Percentiles rank a stretch among this genome's conserved stretches.
These are phyloP conservation scores for Alentia gelatinosa DNA, from an alignment of 2,888 invertebrate species.

Conservation along the genomic window DNA sequence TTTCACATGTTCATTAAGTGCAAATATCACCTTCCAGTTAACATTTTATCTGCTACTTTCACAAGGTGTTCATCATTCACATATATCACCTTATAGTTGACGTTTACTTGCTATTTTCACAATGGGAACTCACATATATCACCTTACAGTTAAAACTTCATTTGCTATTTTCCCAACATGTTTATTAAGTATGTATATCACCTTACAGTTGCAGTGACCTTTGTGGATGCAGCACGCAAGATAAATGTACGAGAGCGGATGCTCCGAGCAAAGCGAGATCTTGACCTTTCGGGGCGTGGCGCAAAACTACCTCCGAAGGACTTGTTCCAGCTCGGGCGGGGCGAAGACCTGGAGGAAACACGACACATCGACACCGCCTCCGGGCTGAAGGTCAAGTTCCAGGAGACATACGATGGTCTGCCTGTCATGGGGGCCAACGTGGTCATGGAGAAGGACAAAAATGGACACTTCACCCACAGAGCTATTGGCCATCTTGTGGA, in stretches of 20 bases:
- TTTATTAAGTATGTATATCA: neutral
- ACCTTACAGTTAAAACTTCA: too few relatives aligned
- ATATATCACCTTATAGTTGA: too few relatives aligned
- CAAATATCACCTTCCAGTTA: too few relatives aligned
- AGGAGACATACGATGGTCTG: slow-evolving; percentile 65
- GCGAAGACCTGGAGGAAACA: neutral
- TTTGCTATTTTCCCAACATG: too few relatives aligned
- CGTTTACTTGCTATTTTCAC: too few relatives aligned
- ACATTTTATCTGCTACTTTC: too few relatives aligned
- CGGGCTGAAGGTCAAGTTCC: slow-evolving; percentile 63
- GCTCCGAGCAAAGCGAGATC: neutral
- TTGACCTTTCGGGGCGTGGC: neutral
- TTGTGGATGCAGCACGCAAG: slow-evolving; percentile 1
- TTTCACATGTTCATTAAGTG: too few relatives aligned
- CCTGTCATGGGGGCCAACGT: slow-evolving; percentile 66
- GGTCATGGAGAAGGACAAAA: slow-evolving; percentile 62
- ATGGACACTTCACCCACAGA: slow-evolving; percentile 62
- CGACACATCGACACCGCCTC: slow-evolving; percentile 60
- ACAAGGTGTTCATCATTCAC: too few relatives aligned
- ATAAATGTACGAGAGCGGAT: slow-evolving; percentile 9
- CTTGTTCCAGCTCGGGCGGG: neutral
- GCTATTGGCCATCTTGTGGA: slow-evolving; percentile 62
- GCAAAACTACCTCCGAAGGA: neutral
- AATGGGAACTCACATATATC: too few relatives aligned
- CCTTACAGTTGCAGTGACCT: neutral